Evolutionary conservation across 2,888 invertebrate species (phyloP).

Genomic region (Oasisia sp.): DNA sequence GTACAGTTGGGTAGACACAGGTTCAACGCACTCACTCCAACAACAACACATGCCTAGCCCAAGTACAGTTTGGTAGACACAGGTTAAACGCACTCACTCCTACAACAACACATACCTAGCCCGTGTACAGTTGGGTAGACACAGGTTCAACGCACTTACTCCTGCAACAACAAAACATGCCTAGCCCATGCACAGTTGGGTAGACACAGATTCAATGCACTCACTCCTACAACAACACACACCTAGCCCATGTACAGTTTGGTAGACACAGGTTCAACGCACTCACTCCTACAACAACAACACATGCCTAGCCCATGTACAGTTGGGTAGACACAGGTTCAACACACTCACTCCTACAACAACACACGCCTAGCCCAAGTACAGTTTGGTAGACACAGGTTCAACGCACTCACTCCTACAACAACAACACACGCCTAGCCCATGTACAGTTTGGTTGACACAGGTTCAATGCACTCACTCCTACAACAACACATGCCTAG

Average conservation of each 20-base stretch:
- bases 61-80: conserved; percentile 89
- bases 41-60: conserved; percentile 84
- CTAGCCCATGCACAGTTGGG: conserved; percentile 89
- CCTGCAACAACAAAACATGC: too few relatives aligned
- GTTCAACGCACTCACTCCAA: conserved; percentile 91
- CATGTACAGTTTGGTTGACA: conserved; percentile 92
- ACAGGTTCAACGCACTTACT: conserved; percentile 89
- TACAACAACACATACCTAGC: too few relatives aligned
- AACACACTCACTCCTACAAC: conserved; percentile 91
- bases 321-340: conserved; percentile 88
- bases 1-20: conserved; percentile 89
- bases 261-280: conserved; percentile 86
- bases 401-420: conserved; percentile 90
- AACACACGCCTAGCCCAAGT: conserved; percentile 92
- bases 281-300: conserved; percentile 92
- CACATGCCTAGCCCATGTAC: conserved; percentile 87
- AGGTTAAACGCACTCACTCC: conserved; percentile 92
- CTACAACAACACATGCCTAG: conserved; percentile 82
- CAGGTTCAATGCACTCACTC: conserved; percentile 89
- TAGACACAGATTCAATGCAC: conserved; percentile 88
- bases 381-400: conserved; percentile 89
- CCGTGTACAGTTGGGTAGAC: conserved; percentile 92
- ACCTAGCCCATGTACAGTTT: conserved; percentile 93
- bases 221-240: too few relatives aligned
- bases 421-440: too few relatives aligned